These are phyloP conservation scores for Pelagia noctiluca DNA, from an alignment of 30 jellyfish, hydroid and myxozoan species.

Conservation along the genomic window DNA sequence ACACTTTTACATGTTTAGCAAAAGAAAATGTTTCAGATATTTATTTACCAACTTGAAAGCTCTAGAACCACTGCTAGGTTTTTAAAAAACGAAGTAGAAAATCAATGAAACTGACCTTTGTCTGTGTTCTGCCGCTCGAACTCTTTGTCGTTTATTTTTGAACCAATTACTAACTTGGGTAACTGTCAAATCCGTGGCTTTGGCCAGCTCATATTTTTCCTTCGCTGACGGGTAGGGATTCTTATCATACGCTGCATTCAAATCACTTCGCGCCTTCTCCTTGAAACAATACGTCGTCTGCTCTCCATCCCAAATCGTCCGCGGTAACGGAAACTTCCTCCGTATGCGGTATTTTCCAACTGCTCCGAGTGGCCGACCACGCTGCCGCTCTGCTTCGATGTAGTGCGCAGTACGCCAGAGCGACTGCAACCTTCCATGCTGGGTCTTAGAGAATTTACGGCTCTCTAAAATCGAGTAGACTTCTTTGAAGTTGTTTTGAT, in stretches of 20 bases:
- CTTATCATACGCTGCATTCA: constrained; percentile 68
- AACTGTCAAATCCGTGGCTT: constrained; percentile 79
- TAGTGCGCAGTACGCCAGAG: constrained; percentile 92
- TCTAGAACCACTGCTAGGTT: no score
- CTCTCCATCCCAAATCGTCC: constrained; percentile 98
- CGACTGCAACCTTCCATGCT: constrained; percentile 85
- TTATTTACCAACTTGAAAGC: no score
- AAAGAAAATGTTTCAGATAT: no score
- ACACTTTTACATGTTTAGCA: no score
- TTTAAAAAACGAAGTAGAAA: no score
- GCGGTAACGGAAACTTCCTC: constrained; percentile 90
- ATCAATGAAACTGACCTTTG: constrained; percentile 81
- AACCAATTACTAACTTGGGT: constrained; percentile 98
- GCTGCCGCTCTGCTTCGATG: constrained; percentile 89
- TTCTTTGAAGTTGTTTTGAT: constrained; percentile 70
- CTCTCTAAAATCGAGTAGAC: constrained; percentile 77
- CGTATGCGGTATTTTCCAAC: constrained; percentile 95
- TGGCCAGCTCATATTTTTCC: constrained; percentile 81
- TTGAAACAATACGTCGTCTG: constrained; percentile 83
- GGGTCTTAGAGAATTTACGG: constrained; percentile 59
- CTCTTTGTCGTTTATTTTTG: constrained; percentile 91
- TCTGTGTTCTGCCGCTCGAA: constrained; percentile 82
- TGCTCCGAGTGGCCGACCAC: constrained; percentile 89
- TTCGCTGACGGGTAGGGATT: constrained; percentile 88
- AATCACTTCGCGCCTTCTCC: constrained; percentile 76